Conservation (phyloP, 2,797 vertebrate genomes). For the Peromyscus aztecus region DNA sequence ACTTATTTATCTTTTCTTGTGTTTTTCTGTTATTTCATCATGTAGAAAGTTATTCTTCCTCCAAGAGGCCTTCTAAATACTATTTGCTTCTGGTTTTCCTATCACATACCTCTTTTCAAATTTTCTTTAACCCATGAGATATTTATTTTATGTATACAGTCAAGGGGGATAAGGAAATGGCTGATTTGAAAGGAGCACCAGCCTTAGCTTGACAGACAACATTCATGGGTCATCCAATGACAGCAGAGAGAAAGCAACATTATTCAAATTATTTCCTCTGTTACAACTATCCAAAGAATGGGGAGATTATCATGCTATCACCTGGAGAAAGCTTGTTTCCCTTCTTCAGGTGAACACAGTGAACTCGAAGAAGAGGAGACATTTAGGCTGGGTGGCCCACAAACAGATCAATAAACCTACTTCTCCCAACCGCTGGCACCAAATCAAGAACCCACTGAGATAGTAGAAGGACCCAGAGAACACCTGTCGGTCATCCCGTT, state of each 20-base stretch:
- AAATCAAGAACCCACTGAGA: conserved; percentile 4
- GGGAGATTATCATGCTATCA: conserved; percentile 72
- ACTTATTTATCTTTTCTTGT: conserved; percentile 44
- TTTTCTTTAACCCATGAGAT: neutral
- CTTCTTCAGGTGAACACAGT: conserved; percentile 71
- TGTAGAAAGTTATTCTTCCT: conserved; percentile 49
- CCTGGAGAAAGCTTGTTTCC: conserved; percentile 73
- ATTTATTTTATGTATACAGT: conserved; percentile 19
- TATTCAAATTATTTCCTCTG: conserved; percentile 65
- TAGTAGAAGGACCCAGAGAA: neutral
- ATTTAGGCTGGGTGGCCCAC: conserved; percentile 45
- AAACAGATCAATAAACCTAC: conserved; percentile 67
- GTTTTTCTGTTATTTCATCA: conserved; percentile 65
- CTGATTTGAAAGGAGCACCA: conserved; percentile 31
- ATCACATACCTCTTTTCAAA: neutral
- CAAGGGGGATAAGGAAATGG: neutral
- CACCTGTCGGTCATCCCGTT: neutral
- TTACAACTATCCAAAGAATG: conserved; percentile 67
- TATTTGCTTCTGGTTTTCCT: conserved; percentile 64
- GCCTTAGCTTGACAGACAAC: neutral
- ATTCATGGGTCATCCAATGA: conserved; percentile 46
- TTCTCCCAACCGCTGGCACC: conserved; percentile 1
- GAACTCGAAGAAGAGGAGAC: conserved; percentile 65
- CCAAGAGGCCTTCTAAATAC: conserved; percentile 63
- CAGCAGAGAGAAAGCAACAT: conserved; percentile 69